These are phyloP conservation scores for Lepidonotus clava DNA, from an alignment of 2,888 invertebrate species.

Conservation along the genomic window DNA sequence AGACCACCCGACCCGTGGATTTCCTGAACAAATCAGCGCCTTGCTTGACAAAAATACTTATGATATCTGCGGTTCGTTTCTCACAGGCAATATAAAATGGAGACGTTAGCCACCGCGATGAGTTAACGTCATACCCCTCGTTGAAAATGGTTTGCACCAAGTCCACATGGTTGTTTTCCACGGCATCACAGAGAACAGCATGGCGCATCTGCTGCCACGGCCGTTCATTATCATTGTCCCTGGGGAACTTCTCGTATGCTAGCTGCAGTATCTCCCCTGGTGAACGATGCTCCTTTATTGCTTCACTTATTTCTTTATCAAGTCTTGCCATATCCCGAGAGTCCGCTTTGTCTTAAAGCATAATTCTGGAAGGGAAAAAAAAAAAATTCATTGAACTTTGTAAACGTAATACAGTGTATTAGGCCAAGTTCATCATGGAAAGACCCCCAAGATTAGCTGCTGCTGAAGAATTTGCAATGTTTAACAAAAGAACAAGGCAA, in stretches of 20 bases:
- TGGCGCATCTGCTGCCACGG: slow-evolving; percentile 23
- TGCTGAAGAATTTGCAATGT: no score
- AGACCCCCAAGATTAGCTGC: no score
- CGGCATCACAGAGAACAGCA: background rate
- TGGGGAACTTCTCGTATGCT: background rate
- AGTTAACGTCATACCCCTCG: slow-evolving; percentile 8
- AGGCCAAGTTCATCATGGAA: no score
- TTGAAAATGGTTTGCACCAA: background rate
- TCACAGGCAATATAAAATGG: slow-evolving; percentile 19
- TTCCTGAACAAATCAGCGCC: background rate
- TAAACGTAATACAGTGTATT: no score
- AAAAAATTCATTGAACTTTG: background rate
- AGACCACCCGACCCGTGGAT: background rate
- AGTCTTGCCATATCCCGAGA: background rate
- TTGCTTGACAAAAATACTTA: slow-evolving; percentile 36
- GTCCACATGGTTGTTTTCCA: background rate
- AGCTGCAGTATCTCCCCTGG: slow-evolving; percentile 11
- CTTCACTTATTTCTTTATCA: background rate
- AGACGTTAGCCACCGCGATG: background rate
- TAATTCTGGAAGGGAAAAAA: background rate
- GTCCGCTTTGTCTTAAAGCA: background rate
- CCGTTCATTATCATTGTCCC: slow-evolving; percentile 13
- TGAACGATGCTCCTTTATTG: background rate
- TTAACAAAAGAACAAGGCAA: no score
- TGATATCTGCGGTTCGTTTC: background rate